These are phyloP conservation scores for Mythimna vitellina DNA, from an alignment of 2,888 invertebrate species.

Conservation along the genomic window DNA sequence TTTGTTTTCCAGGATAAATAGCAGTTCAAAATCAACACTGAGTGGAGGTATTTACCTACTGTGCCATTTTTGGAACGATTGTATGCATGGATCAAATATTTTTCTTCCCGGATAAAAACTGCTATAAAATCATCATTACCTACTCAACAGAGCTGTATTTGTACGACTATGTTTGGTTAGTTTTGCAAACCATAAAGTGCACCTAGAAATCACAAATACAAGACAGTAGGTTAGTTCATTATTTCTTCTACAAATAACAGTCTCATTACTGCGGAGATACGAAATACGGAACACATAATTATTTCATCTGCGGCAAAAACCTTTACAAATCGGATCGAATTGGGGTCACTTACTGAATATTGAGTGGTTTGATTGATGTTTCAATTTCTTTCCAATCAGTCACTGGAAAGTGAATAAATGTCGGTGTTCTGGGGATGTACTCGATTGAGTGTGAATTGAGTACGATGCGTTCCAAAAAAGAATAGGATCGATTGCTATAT, in stretches of 20 bases:
- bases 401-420: neutral
- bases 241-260: neutral
- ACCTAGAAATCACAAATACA: neutral
- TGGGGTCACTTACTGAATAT: slow-evolving; percentile 8
- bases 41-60: neutral
- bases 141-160: slow-evolving; percentile 11
- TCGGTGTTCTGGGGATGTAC: neutral
- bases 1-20: slow-evolving; percentile 15
- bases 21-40: neutral
- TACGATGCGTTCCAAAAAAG: no score
- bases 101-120: slow-evolving; percentile 21
- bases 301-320: slow-evolving; percentile 16
- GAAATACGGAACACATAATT: neutral
- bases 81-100: slow-evolving; percentile 7
- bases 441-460: no score
- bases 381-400: slow-evolving; percentile 23
- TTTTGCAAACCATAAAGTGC: slow-evolving; percentile 10
- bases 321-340: slow-evolving; percentile 21
- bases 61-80: neutral
- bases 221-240: neutral
- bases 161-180: slow-evolving; percentile 1
- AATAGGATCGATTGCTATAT: no score
- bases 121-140: slow-evolving; percentile 13
- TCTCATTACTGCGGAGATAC: neutral
- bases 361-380: slow-evolving; percentile 14